phyloP scores from a whole-genome alignment of 1,140 invertebrate genomes.

The Aricia agestis region DNA sequence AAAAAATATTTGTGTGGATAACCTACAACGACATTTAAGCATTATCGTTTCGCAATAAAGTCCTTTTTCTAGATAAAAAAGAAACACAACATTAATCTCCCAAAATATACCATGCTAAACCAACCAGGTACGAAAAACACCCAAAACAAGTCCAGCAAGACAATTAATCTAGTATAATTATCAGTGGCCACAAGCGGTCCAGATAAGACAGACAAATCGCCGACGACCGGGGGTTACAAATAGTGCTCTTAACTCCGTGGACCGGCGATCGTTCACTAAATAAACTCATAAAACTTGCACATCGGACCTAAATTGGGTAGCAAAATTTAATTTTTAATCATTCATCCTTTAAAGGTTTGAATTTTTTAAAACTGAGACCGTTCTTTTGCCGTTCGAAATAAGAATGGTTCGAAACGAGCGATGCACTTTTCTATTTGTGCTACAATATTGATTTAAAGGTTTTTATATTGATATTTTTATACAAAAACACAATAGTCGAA shows the following conservation, averaged over 20 bases:
- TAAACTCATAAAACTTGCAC: slow-evolving; percentile 1
- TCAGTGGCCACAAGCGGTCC: slow-evolving; percentile 14
- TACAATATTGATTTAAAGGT: no score
- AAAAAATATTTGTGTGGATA: no score
- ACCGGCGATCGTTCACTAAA: not conserved
- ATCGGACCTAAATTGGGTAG: not conserved
- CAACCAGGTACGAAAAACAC: not conserved
- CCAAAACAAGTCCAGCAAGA: not conserved
- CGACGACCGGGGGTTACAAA: slow-evolving; percentile 24
- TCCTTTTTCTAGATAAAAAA: no score
- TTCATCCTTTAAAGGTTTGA: not conserved
- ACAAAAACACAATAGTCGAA: no score
- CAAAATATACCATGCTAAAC: no score
- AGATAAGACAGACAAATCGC: slow-evolving; percentile 31
- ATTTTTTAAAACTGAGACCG: not conserved
- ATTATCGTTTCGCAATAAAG: no score
- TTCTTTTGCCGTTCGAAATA: not conserved
- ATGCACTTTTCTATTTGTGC: not conserved
- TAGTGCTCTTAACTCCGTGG: slow-evolving; percentile 13
- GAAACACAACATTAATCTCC: no score
- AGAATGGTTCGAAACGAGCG: not conserved
- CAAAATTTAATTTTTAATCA: not conserved
- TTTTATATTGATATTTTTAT: no score
- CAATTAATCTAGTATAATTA: not conserved
- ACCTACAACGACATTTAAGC: no score